These are phyloP conservation scores for Mythimna loreyi DNA, from an alignment of 2,888 invertebrate genomes.

Conservation along the genomic window DNA sequence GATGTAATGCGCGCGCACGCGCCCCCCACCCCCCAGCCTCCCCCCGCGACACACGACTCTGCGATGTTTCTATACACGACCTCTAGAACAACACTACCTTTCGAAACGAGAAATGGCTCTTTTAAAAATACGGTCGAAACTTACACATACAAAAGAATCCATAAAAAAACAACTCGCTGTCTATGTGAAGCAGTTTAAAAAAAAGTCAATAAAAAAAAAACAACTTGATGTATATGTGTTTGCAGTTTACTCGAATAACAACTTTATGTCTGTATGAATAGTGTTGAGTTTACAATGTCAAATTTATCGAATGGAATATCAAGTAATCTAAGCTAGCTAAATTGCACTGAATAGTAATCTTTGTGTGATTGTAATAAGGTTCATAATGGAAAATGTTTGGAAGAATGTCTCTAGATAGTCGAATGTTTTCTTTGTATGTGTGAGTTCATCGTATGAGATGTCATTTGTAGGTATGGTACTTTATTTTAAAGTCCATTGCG, in stretches of 20 bases:
- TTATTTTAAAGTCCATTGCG: constrained; percentile 14
- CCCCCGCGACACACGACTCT: constrained; percentile 47
- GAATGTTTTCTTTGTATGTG: constrained; percentile 13
- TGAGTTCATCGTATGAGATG: constrained; percentile 13
- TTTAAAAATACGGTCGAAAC: not conserved
- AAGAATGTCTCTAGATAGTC: not conserved
- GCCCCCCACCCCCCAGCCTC: constrained; percentile 57
- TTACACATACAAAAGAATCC: constrained; percentile 13
- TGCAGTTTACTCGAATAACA: not conserved
- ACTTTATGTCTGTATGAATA: not conserved
- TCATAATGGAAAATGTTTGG: constrained; percentile 4
- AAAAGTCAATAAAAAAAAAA: too few relatives aligned
- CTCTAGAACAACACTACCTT: constrained; percentile 17
- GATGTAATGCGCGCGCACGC: constrained; percentile 89
- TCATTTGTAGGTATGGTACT: not conserved
- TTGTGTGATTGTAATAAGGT: not conserved
- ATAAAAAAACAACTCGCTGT: not conserved
- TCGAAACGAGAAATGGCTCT: too few relatives aligned
- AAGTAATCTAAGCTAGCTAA: not conserved
- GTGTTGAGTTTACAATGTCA: not conserved
- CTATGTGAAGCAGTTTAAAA: not conserved
- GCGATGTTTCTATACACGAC: constrained; percentile 57
- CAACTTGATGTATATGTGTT: not conserved
- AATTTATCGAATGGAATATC: not conserved
- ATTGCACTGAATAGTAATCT: not conserved